phyloP scores from a whole-genome alignment of 2,888 invertebrate genomes.

The Rhaphigaster nebulosa region DNA sequence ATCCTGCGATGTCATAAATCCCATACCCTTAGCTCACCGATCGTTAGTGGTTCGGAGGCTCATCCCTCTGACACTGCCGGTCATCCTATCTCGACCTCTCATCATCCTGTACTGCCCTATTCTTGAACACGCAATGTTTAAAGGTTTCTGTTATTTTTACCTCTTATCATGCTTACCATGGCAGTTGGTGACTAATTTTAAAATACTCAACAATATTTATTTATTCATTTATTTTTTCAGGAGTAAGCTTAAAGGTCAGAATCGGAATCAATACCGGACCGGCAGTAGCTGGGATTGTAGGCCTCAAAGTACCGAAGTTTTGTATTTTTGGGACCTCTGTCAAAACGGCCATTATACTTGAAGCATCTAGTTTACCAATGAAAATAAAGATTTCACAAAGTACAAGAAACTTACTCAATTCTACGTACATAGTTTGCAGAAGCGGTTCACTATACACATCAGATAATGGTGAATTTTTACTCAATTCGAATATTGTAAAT shows the following conservation, averaged over 20 bases:
- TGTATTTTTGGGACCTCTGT: constrained; percentile 93
- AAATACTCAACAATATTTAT: no score
- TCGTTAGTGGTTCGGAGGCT: no score
- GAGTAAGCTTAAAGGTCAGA: constrained; percentile 84
- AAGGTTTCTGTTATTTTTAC: no score
- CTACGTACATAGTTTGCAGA: constrained; percentile 74
- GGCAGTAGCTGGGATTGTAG: constrained; percentile 94
- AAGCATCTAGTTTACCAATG: constrained; percentile 92
- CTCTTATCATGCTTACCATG: no score
- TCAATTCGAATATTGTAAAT: background rate
- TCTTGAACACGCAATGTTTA: no score
- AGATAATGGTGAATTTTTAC: constrained; percentile 20
- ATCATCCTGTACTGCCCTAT: no score
- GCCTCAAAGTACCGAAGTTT: constrained; percentile 90
- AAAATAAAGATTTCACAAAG: constrained; percentile 95
- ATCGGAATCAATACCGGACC: constrained; percentile 93
- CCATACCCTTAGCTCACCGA: no score
- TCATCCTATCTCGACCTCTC: no score
- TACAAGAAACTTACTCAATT: constrained; percentile 82
- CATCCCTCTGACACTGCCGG: no score
- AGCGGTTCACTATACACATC: constrained; percentile 70
- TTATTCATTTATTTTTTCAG: constrained; percentile 68
- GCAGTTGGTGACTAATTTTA: no score
- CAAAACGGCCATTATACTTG: constrained; percentile 93
- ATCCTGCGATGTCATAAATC: no score